Evolutionary conservation across 2,113 vertebrate species (phyloP), one percentile per base, ranked within the genome.

Genomic region (Lepisosteus oculatus): DNA sequence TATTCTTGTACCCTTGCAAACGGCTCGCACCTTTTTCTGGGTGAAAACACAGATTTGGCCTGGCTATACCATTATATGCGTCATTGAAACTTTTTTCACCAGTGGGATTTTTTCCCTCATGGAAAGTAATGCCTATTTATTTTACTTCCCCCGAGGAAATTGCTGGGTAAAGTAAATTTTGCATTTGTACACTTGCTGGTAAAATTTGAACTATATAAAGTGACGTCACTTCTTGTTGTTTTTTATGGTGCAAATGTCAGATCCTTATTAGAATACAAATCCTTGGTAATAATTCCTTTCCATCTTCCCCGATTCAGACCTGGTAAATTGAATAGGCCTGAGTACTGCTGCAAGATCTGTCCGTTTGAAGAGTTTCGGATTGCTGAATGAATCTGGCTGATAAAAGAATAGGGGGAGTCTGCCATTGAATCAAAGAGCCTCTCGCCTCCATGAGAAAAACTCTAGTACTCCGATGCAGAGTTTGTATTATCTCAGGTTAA

Each of bases 401-500:
- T 43, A 14, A 47, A 66, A 4, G n/a, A 29, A 15, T 55, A 14
- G 47, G n/a, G 1, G 42, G 43, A 51, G 55, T 61, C 55, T 29
- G 44, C 43, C 51, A 15, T 47, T 67, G 64, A 61, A 61, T 68
- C 87, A 83, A 85, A 75, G 85, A 84, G 87, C 77, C 80, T 85
- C 71, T 29, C 73, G 43, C 2, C 14, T 81, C 70, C 14, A 17
- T 70, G 43, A 85, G 83, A 74, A 67, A 78, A 84, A 89, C 82
- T 84, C 76, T 85, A 80, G 67, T 76, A 47, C 88, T 91, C 87
- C 82, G 72, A 74, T 69, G 71, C 81, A 80, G 87, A 88, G 85
- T 87, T 83, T 84, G 84, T 84, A 84, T 89, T 72, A 90, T 90
- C 90, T 92, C 90, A 92, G 90, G 90, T 92, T 92, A 85, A 86